These are phyloP conservation scores for Agriopis aurantiaria DNA, from an alignment of 2,888 invertebrate genomes.

Conservation along the genomic window DNA sequence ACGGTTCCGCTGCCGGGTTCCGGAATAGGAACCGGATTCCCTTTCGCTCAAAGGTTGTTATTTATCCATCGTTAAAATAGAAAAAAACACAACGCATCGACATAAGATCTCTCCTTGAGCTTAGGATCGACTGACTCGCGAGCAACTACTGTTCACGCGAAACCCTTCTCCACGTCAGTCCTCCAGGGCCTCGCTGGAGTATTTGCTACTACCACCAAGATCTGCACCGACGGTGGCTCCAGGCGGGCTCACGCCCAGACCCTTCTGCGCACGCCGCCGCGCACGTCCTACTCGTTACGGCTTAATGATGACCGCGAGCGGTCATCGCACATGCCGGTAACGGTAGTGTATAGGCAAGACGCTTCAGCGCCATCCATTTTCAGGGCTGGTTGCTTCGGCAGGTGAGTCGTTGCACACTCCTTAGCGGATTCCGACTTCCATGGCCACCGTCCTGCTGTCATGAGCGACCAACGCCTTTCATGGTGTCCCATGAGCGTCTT, in stretches of 20 bases:
- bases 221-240: slow-evolving; percentile 86
- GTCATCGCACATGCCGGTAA: slow-evolving; percentile 67
- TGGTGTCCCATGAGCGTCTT: slow-evolving; percentile 77
- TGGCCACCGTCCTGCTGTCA: slow-evolving; percentile 86
- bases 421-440: slow-evolving; percentile 91
- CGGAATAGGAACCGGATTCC: slow-evolving; percentile 87
- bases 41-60: slow-evolving; percentile 79
- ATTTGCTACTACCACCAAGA: slow-evolving; percentile 91
- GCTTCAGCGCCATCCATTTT: slow-evolving; percentile 89
- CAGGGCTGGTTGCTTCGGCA: slow-evolving; percentile 88
- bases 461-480: slow-evolving; percentile 71
- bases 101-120: slow-evolving; percentile 81
- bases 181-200: slow-evolving; percentile 88
- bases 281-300: slow-evolving; percentile 87
- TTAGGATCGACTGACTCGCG: slow-evolving; percentile 87
- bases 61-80: slow-evolving; percentile 52
- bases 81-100: slow-evolving; percentile 67
- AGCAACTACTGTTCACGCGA: slow-evolving; percentile 82
- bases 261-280: slow-evolving; percentile 86
- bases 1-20: slow-evolving; percentile 86
- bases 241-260: slow-evolving; percentile 81
- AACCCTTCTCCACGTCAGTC: slow-evolving; percentile 87
- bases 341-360: slow-evolving; percentile 80
- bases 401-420: slow-evolving; percentile 87
- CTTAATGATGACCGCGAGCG: slow-evolving; percentile 70